These are phyloP conservation scores for Antheraea mylitta DNA, from an alignment of 1,140 invertebrate species.

Conservation along the genomic window DNA sequence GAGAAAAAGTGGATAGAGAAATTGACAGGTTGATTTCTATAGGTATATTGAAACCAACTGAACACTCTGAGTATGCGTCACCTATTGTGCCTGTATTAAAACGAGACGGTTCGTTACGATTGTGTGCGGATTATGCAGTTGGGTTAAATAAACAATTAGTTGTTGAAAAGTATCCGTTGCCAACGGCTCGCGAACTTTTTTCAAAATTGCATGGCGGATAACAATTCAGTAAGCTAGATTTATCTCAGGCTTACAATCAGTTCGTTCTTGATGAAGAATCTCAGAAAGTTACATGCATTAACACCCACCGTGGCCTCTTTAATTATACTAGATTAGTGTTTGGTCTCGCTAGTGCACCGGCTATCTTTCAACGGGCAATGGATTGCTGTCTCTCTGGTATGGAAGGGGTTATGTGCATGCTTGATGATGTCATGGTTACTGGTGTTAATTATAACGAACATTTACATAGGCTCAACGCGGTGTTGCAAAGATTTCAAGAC, in stretches of 20 bases:
- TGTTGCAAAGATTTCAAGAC: slow-evolving; percentile 24
- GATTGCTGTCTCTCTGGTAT: slow-evolving; percentile 26
- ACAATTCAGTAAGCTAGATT: slow-evolving; percentile 13
- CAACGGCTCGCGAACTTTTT: background rate
- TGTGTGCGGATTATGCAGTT: no score
- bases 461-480: slow-evolving; percentile 5
- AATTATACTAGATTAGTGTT: slow-evolving; percentile 31
- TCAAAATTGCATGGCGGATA: background rate
- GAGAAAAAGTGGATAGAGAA: no score
- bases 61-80: no score
- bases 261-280: slow-evolving; percentile 24
- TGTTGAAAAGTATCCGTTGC: slow-evolving; percentile 1
- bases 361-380: slow-evolving; percentile 32
- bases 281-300: slow-evolving; percentile 29
- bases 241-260: slow-evolving; percentile 13
- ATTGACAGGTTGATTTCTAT: background rate
- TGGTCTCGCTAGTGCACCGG: slow-evolving; percentile 25
- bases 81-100: no score
- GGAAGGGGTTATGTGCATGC: background rate
- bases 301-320: slow-evolving; percentile 32
- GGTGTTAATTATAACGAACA: slow-evolving; percentile 19
- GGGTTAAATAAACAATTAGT: no score
- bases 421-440: slow-evolving; percentile 1
- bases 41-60: slow-evolving; percentile 7
- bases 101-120: background rate